Evolutionary conservation across 2,113 vertebrate species (phyloP).

Genomic region (Oenanthe oenanthe): DNA sequence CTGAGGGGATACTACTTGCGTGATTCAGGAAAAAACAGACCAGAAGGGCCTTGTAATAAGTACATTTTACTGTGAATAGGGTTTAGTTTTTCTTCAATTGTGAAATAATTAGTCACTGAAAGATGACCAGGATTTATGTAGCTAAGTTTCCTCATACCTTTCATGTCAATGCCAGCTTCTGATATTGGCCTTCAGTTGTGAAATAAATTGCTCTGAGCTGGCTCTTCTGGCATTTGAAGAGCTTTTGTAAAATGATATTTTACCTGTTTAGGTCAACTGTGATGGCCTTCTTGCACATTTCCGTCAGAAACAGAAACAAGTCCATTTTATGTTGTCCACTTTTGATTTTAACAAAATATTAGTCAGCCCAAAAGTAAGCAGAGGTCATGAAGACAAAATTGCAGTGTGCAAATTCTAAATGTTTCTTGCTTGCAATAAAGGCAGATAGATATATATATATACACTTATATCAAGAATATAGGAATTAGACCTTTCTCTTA

Average conservation of each 20-base stretch:
- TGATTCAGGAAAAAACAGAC: slow-evolving; percentile 46
- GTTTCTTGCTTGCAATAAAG: background rate
- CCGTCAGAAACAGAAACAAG: slow-evolving; percentile 1
- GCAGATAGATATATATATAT: background rate
- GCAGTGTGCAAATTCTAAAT: background rate
- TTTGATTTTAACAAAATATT: background rate
- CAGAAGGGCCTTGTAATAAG: slow-evolving; percentile 53
- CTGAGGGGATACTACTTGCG: slow-evolving; percentile 40
- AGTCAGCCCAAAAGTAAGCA: background rate
- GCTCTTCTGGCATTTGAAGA: slow-evolving; percentile 48
- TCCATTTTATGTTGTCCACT: background rate
- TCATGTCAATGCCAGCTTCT: slow-evolving; percentile 21
- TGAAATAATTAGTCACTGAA: slow-evolving; percentile 19
- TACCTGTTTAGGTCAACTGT: background rate
- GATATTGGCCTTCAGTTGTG: slow-evolving; percentile 9
- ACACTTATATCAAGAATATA: background rate
- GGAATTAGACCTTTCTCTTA: background rate
- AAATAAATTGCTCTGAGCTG: slow-evolving; percentile 15
- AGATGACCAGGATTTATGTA: slow-evolving; percentile 32
- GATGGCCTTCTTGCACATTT: background rate
- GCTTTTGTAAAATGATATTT: background rate
- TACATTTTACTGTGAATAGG: slow-evolving; percentile 33
- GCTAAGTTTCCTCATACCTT: slow-evolving; percentile 9
- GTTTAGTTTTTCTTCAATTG: slow-evolving; percentile 14
- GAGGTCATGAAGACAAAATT: background rate